Percentiles rank a stretch among this genome's conserved stretches.
phyloP scores from a whole-genome alignment of 2,797 vertebrate species.

The Tapera naevia region DNA sequence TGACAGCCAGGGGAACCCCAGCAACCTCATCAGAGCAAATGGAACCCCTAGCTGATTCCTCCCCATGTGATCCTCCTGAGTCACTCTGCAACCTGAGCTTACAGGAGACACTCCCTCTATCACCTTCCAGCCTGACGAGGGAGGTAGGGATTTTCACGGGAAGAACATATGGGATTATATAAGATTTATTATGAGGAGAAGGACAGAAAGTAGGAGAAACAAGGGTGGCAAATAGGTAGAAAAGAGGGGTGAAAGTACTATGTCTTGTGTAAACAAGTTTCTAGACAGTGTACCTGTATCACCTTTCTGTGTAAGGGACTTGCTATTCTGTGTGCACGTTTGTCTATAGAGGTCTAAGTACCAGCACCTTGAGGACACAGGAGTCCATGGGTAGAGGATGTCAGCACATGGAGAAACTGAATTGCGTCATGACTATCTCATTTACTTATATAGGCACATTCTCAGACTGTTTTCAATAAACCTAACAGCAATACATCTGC shows the following conservation, averaged over 20 bases:
- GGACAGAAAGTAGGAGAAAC: no score
- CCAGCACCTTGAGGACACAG: background rate
- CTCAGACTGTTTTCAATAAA: background rate
- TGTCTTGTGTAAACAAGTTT: fast-evolving
- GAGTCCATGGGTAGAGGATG: background rate
- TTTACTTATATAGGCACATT: background rate
- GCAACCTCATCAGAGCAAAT: background rate
- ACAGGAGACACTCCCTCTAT: background rate
- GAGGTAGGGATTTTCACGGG: background rate
- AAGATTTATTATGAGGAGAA: no score
- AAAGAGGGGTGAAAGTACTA: background rate
- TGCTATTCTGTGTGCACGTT: background rate
- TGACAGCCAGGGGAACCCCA: background rate
- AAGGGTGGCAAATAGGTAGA: background rate
- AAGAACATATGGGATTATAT: no score
- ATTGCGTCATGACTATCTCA: background rate
- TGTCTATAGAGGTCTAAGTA: background rate
- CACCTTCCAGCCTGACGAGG: background rate
- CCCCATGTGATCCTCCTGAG: background rate
- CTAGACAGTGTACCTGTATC: background rate
- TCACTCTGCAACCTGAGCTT: background rate
- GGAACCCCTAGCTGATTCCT: background rate
- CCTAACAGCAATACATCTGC: background rate
- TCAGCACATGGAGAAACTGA: background rate
- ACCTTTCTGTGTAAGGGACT: background rate